A percentile compares a stretch with the other conserved stretches of the same genome.
phyloP scores from a whole-genome alignment of 2,797 vertebrate species.

The Poeciliopsis paucimaculata region DNA sequence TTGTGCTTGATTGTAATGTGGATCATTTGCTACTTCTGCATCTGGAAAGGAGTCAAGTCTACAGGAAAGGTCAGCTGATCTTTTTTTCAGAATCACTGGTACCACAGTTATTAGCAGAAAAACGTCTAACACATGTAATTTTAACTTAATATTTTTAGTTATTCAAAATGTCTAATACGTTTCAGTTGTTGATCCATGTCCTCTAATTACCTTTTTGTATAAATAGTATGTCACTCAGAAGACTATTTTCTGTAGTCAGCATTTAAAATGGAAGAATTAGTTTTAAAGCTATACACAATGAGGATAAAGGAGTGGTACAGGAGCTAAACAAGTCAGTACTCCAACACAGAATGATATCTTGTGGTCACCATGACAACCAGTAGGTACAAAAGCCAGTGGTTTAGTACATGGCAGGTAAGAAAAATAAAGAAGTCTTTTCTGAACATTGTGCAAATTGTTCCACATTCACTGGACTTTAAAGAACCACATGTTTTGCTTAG shows the following conservation, averaged over 20 bases:
- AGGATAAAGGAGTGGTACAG: background rate
- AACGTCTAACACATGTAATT: background rate
- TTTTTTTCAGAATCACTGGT: background rate
- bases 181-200: background rate
- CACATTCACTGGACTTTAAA: background rate
- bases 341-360: background rate
- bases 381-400: background rate
- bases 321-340: background rate
- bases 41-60: slow-evolving; percentile 83
- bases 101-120: background rate
- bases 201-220: background rate
- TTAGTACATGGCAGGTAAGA: background rate
- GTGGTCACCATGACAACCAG: background rate
- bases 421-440: background rate
- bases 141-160: background rate
- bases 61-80: slow-evolving; percentile 74
- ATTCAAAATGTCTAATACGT: background rate
- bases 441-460: background rate
- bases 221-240: background rate
- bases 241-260: background rate
- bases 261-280: background rate
- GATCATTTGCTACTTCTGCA: slow-evolving; percentile 78
- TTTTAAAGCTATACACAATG: background rate
- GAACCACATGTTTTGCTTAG: background rate
- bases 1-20: slow-evolving; percentile 71